A percentile compares a stretch with the other conserved stretches of the same genome.
phyloP scores from a whole-genome alignment of 2,888 invertebrate genomes.

The Perdita meconis region DNA sequence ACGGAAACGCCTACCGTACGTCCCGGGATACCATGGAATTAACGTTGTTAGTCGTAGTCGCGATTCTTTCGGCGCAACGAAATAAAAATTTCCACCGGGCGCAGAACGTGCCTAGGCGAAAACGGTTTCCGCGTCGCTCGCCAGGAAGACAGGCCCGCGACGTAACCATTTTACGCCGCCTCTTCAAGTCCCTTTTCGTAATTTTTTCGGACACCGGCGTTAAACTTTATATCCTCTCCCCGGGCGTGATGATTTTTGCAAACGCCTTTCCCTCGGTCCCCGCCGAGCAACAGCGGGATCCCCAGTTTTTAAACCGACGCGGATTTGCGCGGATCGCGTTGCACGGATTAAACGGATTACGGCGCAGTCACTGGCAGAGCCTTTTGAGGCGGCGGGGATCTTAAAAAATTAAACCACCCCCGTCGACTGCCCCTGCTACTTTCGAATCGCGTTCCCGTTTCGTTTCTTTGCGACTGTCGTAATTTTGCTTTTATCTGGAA shows the following conservation, averaged over 20 bases:
- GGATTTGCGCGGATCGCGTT: constrained; percentile 42
- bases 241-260: constrained; percentile 55
- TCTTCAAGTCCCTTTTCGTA: constrained; percentile 26
- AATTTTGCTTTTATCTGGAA: neutral
- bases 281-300: constrained; percentile 30
- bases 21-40: neutral
- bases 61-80: neutral
- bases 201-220: constrained; percentile 40
- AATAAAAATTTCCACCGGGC: constrained; percentile 21
- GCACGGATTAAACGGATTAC: constrained; percentile 51
- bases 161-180: neutral
- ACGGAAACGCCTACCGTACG: neutral
- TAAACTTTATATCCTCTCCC: constrained; percentile 40
- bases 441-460: constrained; percentile 11
- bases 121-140: constrained; percentile 8
- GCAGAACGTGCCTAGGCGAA: constrained; percentile 8
- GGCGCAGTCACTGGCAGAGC: constrained; percentile 43
- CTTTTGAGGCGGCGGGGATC: constrained; percentile 25
- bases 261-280: constrained; percentile 14
- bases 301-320: constrained; percentile 45
- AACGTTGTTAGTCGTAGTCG: neutral
- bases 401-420: constrained; percentile 41
- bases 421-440: constrained; percentile 5
- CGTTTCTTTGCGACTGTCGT: neutral
- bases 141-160: neutral